These are phyloP conservation scores for Hydrozoanthus gracilis DNA, from an alignment of 92 coral and sea anemone genomes.

Conservation along the genomic window DNA sequence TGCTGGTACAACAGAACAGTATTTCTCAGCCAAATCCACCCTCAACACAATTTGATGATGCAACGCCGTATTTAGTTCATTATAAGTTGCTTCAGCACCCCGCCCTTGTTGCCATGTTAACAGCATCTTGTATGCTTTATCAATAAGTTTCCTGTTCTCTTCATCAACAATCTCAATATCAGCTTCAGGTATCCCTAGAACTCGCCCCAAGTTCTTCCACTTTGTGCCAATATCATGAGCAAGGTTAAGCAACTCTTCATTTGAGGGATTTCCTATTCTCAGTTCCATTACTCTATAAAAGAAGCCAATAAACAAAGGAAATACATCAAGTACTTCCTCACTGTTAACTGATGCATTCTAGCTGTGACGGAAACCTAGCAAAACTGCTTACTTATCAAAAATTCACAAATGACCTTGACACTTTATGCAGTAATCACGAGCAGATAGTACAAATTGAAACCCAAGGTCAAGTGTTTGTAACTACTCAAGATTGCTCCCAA, in stretches of 20 bases:
- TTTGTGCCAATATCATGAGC: constrained; percentile 63
- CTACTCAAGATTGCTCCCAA: too few relatives aligned
- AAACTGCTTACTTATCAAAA: too few relatives aligned
- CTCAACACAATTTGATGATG: constrained; percentile 60
- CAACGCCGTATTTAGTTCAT: constrained; percentile 47
- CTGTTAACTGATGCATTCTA: too few relatives aligned
- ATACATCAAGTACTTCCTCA: background rate
- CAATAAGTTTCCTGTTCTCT: constrained; percentile 58
- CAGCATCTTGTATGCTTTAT: constrained; percentile 67
- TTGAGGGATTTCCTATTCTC: constrained; percentile 43
- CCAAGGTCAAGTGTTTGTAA: too few relatives aligned
- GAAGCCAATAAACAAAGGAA: background rate
- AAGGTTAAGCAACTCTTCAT: constrained; percentile 55
- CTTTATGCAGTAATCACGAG: too few relatives aligned
- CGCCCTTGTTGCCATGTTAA: constrained; percentile 58
- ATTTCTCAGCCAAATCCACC: constrained; percentile 63
- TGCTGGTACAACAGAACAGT: constrained; percentile 45
- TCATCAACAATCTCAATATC: constrained; percentile 58
- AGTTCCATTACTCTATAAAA: constrained; percentile 41
- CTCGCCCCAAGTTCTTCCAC: constrained; percentile 71
- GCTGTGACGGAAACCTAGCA: too few relatives aligned
- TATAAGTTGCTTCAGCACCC: constrained; percentile 68
- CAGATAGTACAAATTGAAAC: too few relatives aligned
- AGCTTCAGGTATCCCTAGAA: constrained; percentile 60
- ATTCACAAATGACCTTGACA: too few relatives aligned